Evolutionary conservation across 2,888 invertebrate genomes (phyloP).

Genomic region (Oxytorus armatus): DNA sequence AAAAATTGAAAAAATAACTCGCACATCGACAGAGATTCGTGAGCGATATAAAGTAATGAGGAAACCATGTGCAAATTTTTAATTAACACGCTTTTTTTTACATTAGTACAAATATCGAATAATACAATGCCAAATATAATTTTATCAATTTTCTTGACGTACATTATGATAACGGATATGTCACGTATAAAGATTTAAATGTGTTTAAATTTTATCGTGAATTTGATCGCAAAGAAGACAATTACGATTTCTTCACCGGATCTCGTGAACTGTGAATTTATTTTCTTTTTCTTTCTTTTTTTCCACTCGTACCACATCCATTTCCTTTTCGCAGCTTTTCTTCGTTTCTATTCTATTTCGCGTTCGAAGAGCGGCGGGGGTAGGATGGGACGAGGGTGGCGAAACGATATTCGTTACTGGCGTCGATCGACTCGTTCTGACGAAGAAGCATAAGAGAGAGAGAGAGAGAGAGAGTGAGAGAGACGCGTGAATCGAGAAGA

Average conservation of each 20-base stretch:
- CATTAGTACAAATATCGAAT: no score
- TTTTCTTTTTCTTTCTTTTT: background rate
- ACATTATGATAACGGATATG: background rate
- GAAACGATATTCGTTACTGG: conserved; percentile 54
- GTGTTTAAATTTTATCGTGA: conserved; percentile 8
- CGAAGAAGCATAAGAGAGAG: conserved; percentile 10
- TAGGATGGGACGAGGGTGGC: no score
- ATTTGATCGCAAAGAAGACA: conserved; percentile 41
- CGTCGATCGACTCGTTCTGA: conserved; percentile 45
- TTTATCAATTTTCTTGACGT: background rate
- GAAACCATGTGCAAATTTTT: no score
- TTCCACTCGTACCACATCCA: conserved; percentile 32
- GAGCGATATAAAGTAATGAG: no score
- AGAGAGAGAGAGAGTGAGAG: conserved; percentile 14
- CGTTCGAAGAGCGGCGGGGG: conserved; percentile 26
- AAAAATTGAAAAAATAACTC: no score
- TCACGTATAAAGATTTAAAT: background rate
- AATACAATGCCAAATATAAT: no score
- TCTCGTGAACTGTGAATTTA: conserved; percentile 37
- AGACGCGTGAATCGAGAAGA: conserved; percentile 5
- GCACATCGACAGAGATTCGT: no score
- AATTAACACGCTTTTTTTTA: no score
- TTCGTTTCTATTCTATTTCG: conserved; percentile 39
- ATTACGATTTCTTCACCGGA: conserved; percentile 35
- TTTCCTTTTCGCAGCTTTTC: conserved; percentile 33